Conservation (phyloP, 2,888 invertebrate genomes). For the Luperina nickerlii region DNA sequence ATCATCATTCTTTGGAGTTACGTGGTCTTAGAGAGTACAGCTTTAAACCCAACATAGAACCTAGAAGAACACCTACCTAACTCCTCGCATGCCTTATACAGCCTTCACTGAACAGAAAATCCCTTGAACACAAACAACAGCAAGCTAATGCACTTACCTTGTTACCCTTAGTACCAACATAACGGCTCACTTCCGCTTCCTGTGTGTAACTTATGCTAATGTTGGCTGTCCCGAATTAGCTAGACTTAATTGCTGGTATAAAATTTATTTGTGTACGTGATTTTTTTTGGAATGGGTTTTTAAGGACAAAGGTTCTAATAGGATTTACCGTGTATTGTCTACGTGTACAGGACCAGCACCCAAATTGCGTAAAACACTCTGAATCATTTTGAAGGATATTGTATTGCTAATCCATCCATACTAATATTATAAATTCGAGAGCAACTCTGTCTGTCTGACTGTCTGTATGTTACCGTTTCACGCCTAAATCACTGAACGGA, state of each 20-base stretch:
- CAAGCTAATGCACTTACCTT: constrained; percentile 67
- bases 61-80: background rate
- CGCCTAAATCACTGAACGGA: no score
- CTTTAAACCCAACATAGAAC: background rate
- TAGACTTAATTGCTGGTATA: constrained; percentile 54
- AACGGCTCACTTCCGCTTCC: constrained; percentile 67
- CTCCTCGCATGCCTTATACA: constrained; percentile 19
- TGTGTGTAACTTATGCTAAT: constrained; percentile 61
- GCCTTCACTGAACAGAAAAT: constrained; percentile 38
- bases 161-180: constrained; percentile 59
- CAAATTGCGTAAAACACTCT: no score
- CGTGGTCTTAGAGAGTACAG: no score
- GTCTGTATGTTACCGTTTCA: no score
- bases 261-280: constrained; percentile 60
- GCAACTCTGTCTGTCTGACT: no score
- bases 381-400: no score
- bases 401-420: no score
- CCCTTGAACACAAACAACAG: constrained; percentile 36
- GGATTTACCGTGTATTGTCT: background rate
- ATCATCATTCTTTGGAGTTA: no score
- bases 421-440: no score
- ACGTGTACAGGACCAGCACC: background rate
- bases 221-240: constrained; percentile 62
- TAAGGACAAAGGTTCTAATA: background rate
- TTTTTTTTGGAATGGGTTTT: background rate